A percentile compares a stretch with the other conserved stretches of the same genome.
Conservation (phyloP, 2,113 vertebrate species). For the Hiodon alosoides region DNA sequence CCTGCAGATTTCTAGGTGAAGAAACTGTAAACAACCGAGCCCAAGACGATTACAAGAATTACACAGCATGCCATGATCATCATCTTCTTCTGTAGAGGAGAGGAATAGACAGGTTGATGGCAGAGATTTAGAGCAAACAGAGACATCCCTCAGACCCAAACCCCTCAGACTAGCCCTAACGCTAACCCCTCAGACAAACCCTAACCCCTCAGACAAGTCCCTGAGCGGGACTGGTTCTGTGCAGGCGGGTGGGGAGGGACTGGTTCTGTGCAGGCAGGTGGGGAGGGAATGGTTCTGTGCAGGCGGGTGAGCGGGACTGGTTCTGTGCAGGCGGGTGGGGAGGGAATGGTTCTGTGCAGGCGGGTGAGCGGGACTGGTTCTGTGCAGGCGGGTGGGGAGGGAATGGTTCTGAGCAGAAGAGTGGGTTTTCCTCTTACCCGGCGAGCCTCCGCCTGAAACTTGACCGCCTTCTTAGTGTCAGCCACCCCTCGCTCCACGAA, state of each 20-base stretch:
- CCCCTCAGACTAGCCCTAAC: too few relatives aligned
- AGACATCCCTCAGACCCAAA: neutral
- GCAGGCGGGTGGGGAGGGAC: too few relatives aligned
- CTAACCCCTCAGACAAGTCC: too few relatives aligned
- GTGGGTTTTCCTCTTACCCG: constrained; percentile 67
- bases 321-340: too few relatives aligned
- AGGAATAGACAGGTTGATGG: neutral
- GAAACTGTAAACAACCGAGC: constrained; percentile 80
- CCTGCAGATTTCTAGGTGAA: constrained; percentile 63
- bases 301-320: too few relatives aligned
- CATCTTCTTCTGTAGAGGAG: constrained; percentile 84
- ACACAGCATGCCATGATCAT: constrained; percentile 89
- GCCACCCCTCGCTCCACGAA: constrained; percentile 88
- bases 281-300: too few relatives aligned
- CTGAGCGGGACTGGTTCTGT: too few relatives aligned
- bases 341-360: too few relatives aligned
- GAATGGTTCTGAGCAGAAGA: neutral
- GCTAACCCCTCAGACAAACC: too few relatives aligned
- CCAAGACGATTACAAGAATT: constrained; percentile 74
- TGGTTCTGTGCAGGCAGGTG: too few relatives aligned
- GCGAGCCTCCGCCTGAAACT: constrained; percentile 88
- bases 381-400: too few relatives aligned
- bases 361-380: too few relatives aligned
- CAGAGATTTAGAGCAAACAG: constrained; percentile 2
- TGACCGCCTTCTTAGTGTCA: constrained; percentile 92